Percentiles rank a stretch among this genome's conserved stretches.
These are phyloP conservation scores for Drosophila sp. DNA, from an alignment of 1,140 invertebrate genomes.

Conservation along the genomic window DNA sequence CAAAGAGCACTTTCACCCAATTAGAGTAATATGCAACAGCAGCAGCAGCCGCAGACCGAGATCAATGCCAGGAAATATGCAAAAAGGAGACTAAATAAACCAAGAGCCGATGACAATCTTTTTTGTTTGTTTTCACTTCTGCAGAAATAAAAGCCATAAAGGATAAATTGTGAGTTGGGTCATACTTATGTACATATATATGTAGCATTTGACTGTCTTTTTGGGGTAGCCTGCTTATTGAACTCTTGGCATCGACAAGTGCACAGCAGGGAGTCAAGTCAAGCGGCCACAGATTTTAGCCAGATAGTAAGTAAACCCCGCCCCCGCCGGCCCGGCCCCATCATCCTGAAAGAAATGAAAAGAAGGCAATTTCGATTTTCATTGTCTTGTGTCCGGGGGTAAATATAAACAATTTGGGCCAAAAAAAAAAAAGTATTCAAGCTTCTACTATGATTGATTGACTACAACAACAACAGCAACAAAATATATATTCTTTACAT, in stretches of 20 bases:
- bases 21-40: conserved; percentile 48
- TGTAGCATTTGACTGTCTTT: background rate
- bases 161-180: conserved; percentile 68
- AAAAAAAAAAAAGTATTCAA: conserved; percentile 18
- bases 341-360: conserved; percentile 10
- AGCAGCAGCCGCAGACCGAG: background rate
- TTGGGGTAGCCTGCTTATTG: conserved; percentile 68
- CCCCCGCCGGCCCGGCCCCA: background rate
- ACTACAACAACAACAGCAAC: conserved; percentile 19
- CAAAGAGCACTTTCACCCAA: conserved; percentile 70
- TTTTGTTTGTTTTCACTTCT: conserved; percentile 75
- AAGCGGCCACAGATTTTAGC: conserved; percentile 37
- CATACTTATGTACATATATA: background rate
- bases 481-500: conserved; percentile 50
- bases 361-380: conserved; percentile 19
- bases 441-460: conserved; percentile 26
- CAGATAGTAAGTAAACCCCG: conserved; percentile 35
- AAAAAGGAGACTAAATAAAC: conserved; percentile 31
- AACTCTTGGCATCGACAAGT: conserved; percentile 81
- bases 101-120: conserved; percentile 76
- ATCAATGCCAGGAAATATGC: conserved; percentile 13
- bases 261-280: conserved; percentile 68
- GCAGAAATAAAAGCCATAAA: conserved; percentile 79
- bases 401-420: conserved; percentile 8
- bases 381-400: conserved; percentile 11